Evolutionary conservation across 2,888 invertebrate genomes (phyloP).

Genomic region (Actias luna): DNA sequence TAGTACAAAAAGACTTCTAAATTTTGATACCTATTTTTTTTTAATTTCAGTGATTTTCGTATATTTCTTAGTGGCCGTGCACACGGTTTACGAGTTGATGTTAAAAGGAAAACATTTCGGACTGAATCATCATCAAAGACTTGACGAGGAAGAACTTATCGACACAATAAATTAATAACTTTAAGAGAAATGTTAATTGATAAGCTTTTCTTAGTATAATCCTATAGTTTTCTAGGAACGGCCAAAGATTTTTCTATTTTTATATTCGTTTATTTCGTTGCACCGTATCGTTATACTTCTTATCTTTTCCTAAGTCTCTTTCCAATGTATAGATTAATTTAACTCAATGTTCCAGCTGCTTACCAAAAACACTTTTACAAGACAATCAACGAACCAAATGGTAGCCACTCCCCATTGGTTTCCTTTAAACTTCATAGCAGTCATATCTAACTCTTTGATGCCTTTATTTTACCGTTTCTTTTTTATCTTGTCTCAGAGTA

Average conservation of each 20-base stretch:
- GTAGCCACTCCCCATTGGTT: too few species aligned
- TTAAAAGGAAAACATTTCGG: slow-evolving; percentile 28
- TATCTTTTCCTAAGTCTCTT: too few species aligned
- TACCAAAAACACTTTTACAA: too few species aligned
- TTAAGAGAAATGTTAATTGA: neutral
- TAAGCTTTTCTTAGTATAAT: neutral
- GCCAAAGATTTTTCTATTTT: neutral
- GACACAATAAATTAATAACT: slow-evolving; percentile 13
- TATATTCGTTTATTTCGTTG: neutral
- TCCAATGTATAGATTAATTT: too few species aligned
- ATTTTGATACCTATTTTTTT: neutral
- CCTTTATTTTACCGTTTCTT: too few species aligned
- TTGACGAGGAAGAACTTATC: slow-evolving; percentile 28
- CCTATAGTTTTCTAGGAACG: neutral
- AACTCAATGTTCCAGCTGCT: too few species aligned
- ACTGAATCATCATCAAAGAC: slow-evolving; percentile 9
- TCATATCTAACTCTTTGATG: too few species aligned
- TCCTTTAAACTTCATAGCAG: too few species aligned
- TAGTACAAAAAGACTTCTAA: too few species aligned
- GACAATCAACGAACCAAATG: too few species aligned
- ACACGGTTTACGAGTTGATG: slow-evolving; percentile 43
- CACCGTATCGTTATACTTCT: neutral
- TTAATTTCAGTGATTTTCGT: slow-evolving; percentile 42
- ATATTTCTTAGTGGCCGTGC: slow-evolving; percentile 38
- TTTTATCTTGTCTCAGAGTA: too few species aligned